Percentiles rank a stretch among this genome's conserved stretches.
phyloP scores from a whole-genome alignment of 2,888 invertebrate species.

The Lissonota sp. region DNA sequence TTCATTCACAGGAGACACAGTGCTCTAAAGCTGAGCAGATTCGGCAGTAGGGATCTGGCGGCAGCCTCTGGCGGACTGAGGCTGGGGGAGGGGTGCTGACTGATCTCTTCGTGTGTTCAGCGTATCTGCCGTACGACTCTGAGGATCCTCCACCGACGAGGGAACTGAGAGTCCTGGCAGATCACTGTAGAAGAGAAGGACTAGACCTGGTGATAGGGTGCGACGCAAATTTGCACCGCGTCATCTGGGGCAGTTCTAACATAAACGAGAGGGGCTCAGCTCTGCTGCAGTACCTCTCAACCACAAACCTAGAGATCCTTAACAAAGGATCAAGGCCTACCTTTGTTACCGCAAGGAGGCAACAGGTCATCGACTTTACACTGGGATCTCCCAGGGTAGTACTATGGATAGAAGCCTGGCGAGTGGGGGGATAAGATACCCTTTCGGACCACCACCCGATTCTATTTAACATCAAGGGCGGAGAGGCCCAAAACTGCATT shows the following conservation, averaged over 20 bases:
- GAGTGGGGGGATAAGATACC: no score
- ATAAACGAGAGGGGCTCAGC: no score
- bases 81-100: not conserved
- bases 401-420: no score
- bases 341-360: slow-evolving; percentile 5
- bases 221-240: not conserved
- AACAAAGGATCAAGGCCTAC: slow-evolving; percentile 49
- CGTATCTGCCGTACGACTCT: slow-evolving; percentile 31
- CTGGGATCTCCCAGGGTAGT: no score
- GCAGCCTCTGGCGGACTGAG: not conserved
- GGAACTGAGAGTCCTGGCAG: slow-evolving; percentile 4
- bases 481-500: no score
- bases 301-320: slow-evolving; percentile 13
- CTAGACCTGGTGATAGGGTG: no score
- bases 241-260: slow-evolving; percentile 32
- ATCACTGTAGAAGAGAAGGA: slow-evolving; percentile 1
- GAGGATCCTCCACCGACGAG: no score
- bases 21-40: not conserved
- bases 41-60: slow-evolving; percentile 18
- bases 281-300: no score
- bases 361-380: no score
- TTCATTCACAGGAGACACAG: not conserved
- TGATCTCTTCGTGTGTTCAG: slow-evolving; percentile 9
- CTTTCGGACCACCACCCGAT: no score
- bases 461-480: no score